phyloP scores from a whole-genome alignment of 1,140 invertebrate genomes.

The Drosophila ficusphila region DNA sequence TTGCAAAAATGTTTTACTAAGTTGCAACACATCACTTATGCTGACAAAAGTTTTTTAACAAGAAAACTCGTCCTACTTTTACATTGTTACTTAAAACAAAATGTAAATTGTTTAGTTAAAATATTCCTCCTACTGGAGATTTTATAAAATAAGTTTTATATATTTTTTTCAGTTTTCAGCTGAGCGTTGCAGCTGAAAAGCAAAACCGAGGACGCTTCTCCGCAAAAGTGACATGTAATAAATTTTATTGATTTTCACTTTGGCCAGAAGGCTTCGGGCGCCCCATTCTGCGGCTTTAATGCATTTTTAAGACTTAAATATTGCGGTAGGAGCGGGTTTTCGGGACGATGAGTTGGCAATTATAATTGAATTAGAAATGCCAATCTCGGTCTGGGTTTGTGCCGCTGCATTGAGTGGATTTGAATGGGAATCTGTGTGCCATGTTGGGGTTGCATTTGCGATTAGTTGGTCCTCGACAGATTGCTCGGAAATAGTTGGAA shows the following conservation, averaged over 20 bases:
- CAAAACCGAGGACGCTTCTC: conserved; percentile 4
- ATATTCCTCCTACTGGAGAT: too few species aligned
- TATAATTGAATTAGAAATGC: conserved; percentile 54
- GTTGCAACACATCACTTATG: too few species aligned
- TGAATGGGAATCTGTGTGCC: conserved; percentile 6
- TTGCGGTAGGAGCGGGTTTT: conserved; percentile 20
- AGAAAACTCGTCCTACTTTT: too few species aligned
- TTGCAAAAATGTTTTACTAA: too few species aligned
- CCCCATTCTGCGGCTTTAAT: conserved; percentile 46
- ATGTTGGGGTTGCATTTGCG: conserved; percentile 12
- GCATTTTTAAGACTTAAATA: conserved; percentile 63
- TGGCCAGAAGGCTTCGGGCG: conserved; percentile 13
- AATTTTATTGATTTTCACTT: conserved; percentile 76
- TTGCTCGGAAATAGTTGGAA: conserved; percentile 25
- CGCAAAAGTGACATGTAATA: conserved; percentile 64
- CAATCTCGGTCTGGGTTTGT: conserved; percentile 26
- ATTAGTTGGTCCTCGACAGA: conserved; percentile 29
- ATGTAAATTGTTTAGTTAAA: too few species aligned
- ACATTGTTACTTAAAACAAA: too few species aligned
- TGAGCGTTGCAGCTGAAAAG: background rate
- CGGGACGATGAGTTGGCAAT: conserved; percentile 34
- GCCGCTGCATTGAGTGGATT: conserved; percentile 33
- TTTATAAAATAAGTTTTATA: too few species aligned
- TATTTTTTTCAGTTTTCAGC: background rate
- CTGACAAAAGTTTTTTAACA: too few species aligned